These are phyloP conservation scores for Tetheella fluctuosa DNA, from an alignment of 2,888 invertebrate genomes.

Conservation along the genomic window DNA sequence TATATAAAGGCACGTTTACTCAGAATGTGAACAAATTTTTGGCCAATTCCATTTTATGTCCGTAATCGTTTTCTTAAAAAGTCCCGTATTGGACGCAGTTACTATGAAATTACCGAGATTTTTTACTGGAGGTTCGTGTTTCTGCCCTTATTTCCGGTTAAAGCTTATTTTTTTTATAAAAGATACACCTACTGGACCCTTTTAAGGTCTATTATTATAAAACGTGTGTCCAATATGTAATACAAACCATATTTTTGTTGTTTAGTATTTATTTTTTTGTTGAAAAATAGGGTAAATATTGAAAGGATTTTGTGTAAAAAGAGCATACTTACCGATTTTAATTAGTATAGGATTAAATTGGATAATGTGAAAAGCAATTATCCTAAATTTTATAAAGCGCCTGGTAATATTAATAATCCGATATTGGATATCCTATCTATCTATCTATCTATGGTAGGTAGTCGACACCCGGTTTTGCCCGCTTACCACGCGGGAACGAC, in stretches of 20 bases:
- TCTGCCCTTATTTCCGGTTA: neutral
- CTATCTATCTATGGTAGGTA: no score
- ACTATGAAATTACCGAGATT: neutral
- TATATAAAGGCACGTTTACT: conserved; percentile 3
- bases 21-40: conserved; percentile 1
- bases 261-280: no score
- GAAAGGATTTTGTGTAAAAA: no score
- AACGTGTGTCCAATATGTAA: neutral
- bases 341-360: no score
- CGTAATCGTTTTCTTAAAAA: conserved; percentile 3
- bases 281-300: no score
- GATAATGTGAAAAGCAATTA: no score
- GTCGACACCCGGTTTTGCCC: no score
- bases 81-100: neutral
- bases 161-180: neutral
- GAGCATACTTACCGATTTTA: no score
- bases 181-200: neutral
- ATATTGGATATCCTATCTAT: no score
- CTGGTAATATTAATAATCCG: no score
- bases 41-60: neutral
- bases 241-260: neutral
- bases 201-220: neutral
- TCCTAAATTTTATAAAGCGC: no score
- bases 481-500: no score
- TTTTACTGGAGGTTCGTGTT: neutral